Base-by-base conservation (phyloP, 2,888 invertebrate genomes). In the Acleris laterana region DNA sequence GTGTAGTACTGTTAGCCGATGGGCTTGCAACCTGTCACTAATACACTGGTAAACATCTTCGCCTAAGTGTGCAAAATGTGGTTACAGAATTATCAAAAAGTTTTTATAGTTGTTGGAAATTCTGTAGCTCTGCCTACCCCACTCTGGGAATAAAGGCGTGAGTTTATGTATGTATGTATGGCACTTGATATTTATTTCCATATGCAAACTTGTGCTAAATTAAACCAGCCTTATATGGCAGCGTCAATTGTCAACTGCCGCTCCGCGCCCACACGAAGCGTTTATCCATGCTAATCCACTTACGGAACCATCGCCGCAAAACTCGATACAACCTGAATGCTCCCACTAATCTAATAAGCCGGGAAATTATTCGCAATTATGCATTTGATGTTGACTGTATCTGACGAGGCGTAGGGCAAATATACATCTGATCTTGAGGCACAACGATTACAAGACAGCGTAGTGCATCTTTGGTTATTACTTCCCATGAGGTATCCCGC, bases 271-370 rank as follows among this genome's bases (percentile, higher is more conserved):
- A 16, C 13, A 50, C 13, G n/a, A 19, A 20, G n/a, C 46, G 5
- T 49, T 49, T 20, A 49, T 49, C 11, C 20, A 49, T 49, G 49
- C 17, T 20, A 49, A 49, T 49, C 19, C 49, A 20, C 11, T 49
- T 49, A 49, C 1, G 11, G 3, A 22, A 9, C n/a, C 44, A 13
- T 57, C 57, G 20, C 57, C 44, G 46, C 46, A 57, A 22, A 56
- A 55, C 38, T 25, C 46, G 57, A 57, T 46, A 42, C 57, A 16
- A 4, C 57, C 25, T 25, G n/a, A 46, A 42, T 17, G 13, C 46
- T 42, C 25, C n/a, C 57, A 5, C 57, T 49, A 32, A 59, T 59
- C 16, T 20, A 59, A 59, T 59, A 59, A 59, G 13, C 22, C 49
- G 48, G 13, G 11, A 57, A 46, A 46, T 57, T 57, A 38, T 49